These are phyloP conservation scores for Arothron firmamentum DNA, from an alignment of 2,113 vertebrate species.

Conservation along the genomic window DNA sequence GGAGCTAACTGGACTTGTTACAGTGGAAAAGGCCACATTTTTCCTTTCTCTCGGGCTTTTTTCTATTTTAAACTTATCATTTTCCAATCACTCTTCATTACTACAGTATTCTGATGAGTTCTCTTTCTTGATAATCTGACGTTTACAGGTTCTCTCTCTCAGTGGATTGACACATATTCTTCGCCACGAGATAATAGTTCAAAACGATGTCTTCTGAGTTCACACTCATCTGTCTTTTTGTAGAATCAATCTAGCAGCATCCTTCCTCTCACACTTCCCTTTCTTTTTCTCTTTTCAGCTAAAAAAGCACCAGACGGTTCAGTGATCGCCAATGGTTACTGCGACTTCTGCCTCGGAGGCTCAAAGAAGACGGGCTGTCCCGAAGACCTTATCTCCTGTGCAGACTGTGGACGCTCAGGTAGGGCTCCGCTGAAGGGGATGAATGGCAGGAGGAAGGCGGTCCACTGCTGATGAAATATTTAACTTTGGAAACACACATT, in stretches of 20 bases:
- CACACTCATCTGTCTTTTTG: slow-evolving; percentile 17
- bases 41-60: slow-evolving; percentile 11
- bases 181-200: slow-evolving; percentile 32
- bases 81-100: slow-evolving; percentile 17
- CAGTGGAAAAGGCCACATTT: not conserved
- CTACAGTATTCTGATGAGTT: slow-evolving; percentile 9
- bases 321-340: slow-evolving; percentile 92
- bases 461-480: slow-evolving; percentile 53
- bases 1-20: too few species aligned
- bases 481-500: slow-evolving; percentile 25
- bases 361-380: slow-evolving; percentile 93
- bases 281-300: slow-evolving; percentile 66
- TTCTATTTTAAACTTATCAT: slow-evolving; percentile 27
- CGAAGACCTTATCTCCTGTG: slow-evolving; percentile 93
- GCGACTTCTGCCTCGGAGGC: slow-evolving; percentile 93
- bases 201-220: slow-evolving; percentile 37
- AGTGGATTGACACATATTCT: slow-evolving; percentile 11
- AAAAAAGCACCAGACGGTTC: slow-evolving; percentile 91
- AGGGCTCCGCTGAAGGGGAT: slow-evolving; percentile 61
- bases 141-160: slow-evolving; percentile 16
- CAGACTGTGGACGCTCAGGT: slow-evolving; percentile 94
- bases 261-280: slow-evolving; percentile 1
- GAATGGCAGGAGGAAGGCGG: slow-evolving; percentile 59
- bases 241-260: slow-evolving; percentile 1
- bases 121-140: slow-evolving; percentile 25